phyloP scores from a whole-genome alignment of 2,113 vertebrate genomes.

The Erythrolamprus reginae region DNA sequence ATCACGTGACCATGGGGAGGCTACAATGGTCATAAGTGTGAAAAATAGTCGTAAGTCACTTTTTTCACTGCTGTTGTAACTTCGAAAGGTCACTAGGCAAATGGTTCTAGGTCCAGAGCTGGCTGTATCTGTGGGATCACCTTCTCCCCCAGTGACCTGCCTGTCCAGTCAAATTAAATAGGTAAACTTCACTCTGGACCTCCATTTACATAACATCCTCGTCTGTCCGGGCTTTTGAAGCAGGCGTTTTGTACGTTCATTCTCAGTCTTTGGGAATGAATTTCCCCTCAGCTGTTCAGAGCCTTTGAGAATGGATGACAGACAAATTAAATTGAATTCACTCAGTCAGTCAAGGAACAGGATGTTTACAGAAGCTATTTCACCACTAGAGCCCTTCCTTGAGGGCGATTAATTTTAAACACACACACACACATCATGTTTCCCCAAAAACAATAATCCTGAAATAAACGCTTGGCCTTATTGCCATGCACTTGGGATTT shows the following conservation, averaged over 20 bases:
- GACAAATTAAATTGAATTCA: neutral
- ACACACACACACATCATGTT: too few species aligned
- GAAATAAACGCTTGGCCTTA: too few species aligned
- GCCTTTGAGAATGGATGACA: neutral
- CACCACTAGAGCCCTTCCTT: neutral
- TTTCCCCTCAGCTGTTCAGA: neutral
- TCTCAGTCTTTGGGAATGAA: neutral
- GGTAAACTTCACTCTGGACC: neutral
- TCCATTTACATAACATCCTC: neutral
- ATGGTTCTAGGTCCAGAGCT: neutral
- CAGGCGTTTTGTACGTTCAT: neutral
- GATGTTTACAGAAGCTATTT: neutral
- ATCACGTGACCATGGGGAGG: neutral
- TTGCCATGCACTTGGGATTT: too few species aligned
- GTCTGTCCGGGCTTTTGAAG: neutral
- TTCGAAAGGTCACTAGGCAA: neutral
- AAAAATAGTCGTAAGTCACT: neutral
- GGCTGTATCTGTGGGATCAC: neutral
- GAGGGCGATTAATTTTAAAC: neutral
- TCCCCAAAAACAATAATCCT: too few species aligned
- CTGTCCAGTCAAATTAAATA: neutral
- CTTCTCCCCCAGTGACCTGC: neutral
- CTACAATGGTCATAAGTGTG: neutral
- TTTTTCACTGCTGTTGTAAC: neutral
- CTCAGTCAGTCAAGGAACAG: neutral